A percentile compares a stretch with the other conserved stretches of the same genome.
Evolutionary conservation across 2,797 vertebrate species (phyloP).

Genomic region (Acipenser oxyrinchus): DNA sequence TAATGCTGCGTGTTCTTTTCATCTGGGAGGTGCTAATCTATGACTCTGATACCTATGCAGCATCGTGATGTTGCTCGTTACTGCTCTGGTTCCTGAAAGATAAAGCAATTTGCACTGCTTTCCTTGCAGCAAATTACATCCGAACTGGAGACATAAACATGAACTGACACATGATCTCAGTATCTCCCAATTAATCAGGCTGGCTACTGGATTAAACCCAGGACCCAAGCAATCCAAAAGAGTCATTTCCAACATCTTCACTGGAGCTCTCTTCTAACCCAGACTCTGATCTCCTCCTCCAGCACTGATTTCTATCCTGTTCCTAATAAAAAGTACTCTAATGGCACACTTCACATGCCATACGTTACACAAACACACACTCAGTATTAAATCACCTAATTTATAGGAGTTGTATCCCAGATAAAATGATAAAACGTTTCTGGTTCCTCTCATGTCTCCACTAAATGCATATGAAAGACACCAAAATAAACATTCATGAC

Average conservation of each 20-base stretch:
- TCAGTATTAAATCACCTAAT: conserved; percentile 7
- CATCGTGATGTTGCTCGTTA: no score
- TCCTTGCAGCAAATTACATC: background rate
- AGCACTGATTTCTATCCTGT: conserved; percentile 6
- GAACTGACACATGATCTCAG: background rate
- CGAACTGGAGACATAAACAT: no score
- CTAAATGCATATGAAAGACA: conserved; percentile 21
- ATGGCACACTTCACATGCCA: conserved; percentile 22
- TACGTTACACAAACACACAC: conserved; percentile 23
- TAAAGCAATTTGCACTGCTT: background rate
- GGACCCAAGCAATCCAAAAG: conserved; percentile 1
- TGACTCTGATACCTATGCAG: no score
- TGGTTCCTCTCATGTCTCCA: conserved; percentile 18
- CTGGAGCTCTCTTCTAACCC: background rate
- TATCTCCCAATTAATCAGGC: conserved; percentile 4
- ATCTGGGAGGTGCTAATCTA: conserved; percentile 6
- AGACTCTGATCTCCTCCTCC: conserved; percentile 16
- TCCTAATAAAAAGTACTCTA: conserved; percentile 14
- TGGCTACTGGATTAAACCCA: background rate
- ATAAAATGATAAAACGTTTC: conserved; percentile 26
- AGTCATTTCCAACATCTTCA: background rate
- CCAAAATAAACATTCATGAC: conserved; percentile 53
- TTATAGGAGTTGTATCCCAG: conserved; percentile 14
- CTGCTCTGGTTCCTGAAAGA: no score
- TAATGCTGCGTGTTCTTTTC: background rate